Base-by-base conservation (phyloP, 2,888 invertebrate species). In the Pheosia gnoma region DNA sequence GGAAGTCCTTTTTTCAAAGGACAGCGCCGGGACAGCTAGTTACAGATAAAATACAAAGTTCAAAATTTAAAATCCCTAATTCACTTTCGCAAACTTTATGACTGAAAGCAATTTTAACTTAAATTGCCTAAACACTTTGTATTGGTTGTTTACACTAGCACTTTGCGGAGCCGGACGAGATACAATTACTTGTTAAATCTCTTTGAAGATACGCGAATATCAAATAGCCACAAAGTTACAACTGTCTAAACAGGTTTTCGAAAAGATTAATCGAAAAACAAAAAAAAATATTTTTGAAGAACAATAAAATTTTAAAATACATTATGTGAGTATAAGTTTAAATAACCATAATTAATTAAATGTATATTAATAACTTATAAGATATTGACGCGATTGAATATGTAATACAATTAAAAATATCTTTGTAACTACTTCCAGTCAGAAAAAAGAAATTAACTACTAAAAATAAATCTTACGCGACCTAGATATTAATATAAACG, bases 61-160 rank as follows among this genome's bases (percentile, higher is more conserved):
- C 25, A 25, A 47, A 13, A 59, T 52, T 59, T 60, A 52, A 7
- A 63, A 52, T 60, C 11, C 60, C 49, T 38, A 37, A 37, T 39
- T 54, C 41, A 38, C 53, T 49, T 59, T 51, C n/a, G 41, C 39
- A 55, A 62, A 61, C 36, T 59, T 65, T 47, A 37, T 38, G 10
- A 36, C 57, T 51, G 54, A 51, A 68, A 66, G 60, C 47, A 68
- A 70, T 68, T 62, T 65, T 63, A 68, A 66, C 56, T 66, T 60
- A 59, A 58, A 66, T 70, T 63, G 59, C 43, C n/a, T 62, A 37
- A 60, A 61, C 47, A 60, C 57, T 41, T 53, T 43, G 11, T 56
- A 53, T 51, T 41, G 25, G 57, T 61, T 59, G 56, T 56, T 61
- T 58, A 53, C 43, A 53, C 37, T 58, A 49, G 38, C 45, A 45